phyloP scores from a whole-genome alignment of 1,140 invertebrate species.

The Zaprionus camerounensis region DNA sequence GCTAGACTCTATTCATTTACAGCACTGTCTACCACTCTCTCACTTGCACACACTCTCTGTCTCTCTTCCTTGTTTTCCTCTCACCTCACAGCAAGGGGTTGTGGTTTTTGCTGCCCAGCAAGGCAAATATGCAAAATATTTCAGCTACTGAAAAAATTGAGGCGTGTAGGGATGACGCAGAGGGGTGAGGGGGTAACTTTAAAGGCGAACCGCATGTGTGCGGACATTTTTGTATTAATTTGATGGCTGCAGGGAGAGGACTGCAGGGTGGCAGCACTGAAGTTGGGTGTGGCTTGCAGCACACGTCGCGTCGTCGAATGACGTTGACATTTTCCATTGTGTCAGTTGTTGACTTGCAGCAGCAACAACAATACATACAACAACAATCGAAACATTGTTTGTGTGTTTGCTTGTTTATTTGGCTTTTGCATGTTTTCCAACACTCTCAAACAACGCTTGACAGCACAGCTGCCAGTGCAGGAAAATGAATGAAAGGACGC shows the following conservation, averaged over 20 bases:
- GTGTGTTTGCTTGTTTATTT: slow-evolving; percentile 31
- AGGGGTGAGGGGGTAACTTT: slow-evolving; percentile 7
- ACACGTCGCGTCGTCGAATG: slow-evolving; percentile 12
- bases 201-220: slow-evolving; percentile 39
- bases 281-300: background rate
- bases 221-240: slow-evolving; percentile 49
- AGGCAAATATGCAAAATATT: slow-evolving; percentile 53
- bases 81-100: slow-evolving; percentile 15
- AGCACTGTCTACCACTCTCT: background rate
- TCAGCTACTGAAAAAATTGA: slow-evolving; percentile 21
- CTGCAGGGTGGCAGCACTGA: background rate
- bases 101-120: slow-evolving; percentile 39
- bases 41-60: slow-evolving; percentile 13
- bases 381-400: slow-evolving; percentile 30
- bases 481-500: background rate
- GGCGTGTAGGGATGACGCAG: background rate
- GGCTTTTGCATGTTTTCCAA: slow-evolving; percentile 29
- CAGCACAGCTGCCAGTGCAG: slow-evolving; percentile 17
- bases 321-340: slow-evolving; percentile 48
- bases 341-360: slow-evolving; percentile 49
- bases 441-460: slow-evolving; percentile 29
- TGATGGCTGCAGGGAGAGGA: slow-evolving; percentile 12
- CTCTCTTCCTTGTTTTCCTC: slow-evolving; percentile 1
- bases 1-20: slow-evolving; percentile 45
- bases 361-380: background rate